A percentile compares a stretch with the other conserved stretches of the same genome.
Evolutionary conservation across 2,797 vertebrate species (phyloP).

Genomic region (Varecia variegata): DNA sequence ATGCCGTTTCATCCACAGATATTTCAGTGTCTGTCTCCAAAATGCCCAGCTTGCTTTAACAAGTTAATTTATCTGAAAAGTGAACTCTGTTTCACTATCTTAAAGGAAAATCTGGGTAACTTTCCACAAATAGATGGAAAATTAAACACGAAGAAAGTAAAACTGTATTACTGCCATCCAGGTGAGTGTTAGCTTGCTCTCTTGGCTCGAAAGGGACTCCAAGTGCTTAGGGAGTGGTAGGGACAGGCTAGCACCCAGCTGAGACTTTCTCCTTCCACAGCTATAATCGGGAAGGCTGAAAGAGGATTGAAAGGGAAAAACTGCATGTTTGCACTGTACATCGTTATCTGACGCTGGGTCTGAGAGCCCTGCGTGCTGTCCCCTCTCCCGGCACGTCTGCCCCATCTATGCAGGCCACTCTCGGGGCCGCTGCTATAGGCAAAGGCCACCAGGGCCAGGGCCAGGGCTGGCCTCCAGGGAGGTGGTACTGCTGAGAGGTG

Average conservation of each 20-base stretch:
- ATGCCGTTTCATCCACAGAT: not conserved
- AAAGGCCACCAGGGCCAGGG: fast-evolving
- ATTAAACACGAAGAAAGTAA: not conserved
- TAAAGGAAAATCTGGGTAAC: not conserved
- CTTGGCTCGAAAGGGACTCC: not conserved
- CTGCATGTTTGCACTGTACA: fast-evolving
- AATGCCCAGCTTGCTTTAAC: not conserved
- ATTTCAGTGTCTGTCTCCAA: not conserved
- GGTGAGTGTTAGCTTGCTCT: not conserved
- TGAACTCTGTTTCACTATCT: not conserved
- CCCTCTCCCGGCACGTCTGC: fast-evolving
- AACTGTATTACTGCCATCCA: fast-evolving
- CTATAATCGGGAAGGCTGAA: not conserved
- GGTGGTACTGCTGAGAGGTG: fast-evolving
- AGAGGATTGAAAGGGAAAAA: fast-evolving
- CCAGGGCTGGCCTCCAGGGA: fast-evolving
- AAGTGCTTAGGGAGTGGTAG: fast-evolving
- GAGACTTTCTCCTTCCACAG: fast-evolving
- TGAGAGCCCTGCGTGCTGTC: not conserved
- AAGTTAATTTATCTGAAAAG: not conserved
- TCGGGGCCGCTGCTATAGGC: fast-evolving
- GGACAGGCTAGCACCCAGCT: fast-evolving
- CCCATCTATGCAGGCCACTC: fast-evolving
- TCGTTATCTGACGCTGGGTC: too few relatives aligned
- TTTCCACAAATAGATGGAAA: not conserved